Base-by-base conservation (phyloP, 2,113 vertebrate genomes). In the Neodontobutis hainanensis region DNA sequence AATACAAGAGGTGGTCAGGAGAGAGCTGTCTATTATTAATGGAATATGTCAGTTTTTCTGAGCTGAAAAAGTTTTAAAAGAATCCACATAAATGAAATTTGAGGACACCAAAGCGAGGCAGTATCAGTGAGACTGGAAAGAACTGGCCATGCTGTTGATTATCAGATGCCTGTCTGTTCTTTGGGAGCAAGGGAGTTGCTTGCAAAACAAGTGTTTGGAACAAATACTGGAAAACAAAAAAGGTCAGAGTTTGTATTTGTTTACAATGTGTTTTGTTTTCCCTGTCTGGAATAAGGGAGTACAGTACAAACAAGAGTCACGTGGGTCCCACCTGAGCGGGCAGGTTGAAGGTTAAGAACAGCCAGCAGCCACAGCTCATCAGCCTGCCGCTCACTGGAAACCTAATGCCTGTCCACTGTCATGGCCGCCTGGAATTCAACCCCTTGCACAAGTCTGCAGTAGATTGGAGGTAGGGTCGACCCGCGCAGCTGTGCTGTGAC, bases 191-290 rank as follows among this genome's bases (percentile, higher is more conserved):
- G 64, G 62, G 62, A 42, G 52, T 32, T 82, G 82, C 88, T 90
- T 90, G 82, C 80, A 85, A 94, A 93, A 90, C 82, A 92, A 88
- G 82, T 77, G 71, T 86, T 90, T 87, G 89, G 90, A 92, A 89
- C 74, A 95, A 94, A 92, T 92, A 92, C 87, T 76, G 89, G 80
- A 77, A 68, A 84, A 75, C 65, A 85, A 89, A 88, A 90, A 92
- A 84, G 86, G 88, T 83, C 68, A 89, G 83, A 84, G 87, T 93
- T 92, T 88, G 75, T 87, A 89, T 85, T 89, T 94, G 83, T 94
- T 90, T 86, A 78, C 77, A 61, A 73, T 83, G 79, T 78, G 60
- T 80, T 87, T 80, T 80, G 71, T 80, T 93, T 92, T 78, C 62
- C 61, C 65, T 70, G 70, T 58, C 70, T 88, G 74, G 78, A 90